Evolutionary conservation across 2,797 vertebrate genomes (phyloP).

Genomic region (Megalops cyprinoides): DNA sequence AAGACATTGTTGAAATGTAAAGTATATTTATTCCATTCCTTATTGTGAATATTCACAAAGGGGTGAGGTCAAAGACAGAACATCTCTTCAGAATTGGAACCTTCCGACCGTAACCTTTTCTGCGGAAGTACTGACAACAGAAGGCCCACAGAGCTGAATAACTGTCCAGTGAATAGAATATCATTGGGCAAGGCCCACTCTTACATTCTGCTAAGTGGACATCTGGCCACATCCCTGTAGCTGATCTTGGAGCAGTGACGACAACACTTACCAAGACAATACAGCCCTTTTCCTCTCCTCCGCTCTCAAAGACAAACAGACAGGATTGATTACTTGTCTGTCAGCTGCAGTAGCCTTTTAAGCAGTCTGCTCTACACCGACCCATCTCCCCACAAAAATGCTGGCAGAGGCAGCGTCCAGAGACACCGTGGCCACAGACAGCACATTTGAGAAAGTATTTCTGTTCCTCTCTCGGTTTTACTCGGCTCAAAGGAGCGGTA

Average conservation of each 20-base stretch:
- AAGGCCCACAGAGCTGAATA: background rate
- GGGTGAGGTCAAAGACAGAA: background rate
- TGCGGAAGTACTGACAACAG: background rate
- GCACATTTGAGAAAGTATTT: background rate
- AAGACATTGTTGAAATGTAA: no score
- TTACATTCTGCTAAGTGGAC: no score
- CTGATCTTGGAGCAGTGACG: background rate
- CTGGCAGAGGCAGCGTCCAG: background rate
- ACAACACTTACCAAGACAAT: conserved; percentile 9
- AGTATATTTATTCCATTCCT: no score
- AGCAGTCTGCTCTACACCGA: conserved; percentile 9
- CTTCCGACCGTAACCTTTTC: no score
- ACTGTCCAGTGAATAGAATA: no score
- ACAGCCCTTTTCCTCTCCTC: background rate
- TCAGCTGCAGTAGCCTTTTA: background rate
- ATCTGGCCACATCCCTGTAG: background rate
- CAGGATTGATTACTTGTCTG: conserved; percentile 18
- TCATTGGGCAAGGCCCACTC: background rate
- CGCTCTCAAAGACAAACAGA: conserved; percentile 7
- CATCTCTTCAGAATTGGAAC: no score
- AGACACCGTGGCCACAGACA: conserved; percentile 1
- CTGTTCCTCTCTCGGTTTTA: background rate
- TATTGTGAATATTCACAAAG: background rate
- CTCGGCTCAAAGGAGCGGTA: background rate
- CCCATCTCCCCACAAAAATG: conserved; percentile 22